Evolutionary conservation across 1,140 invertebrate species (phyloP).

Genomic region (Scaptomyza montana): DNA sequence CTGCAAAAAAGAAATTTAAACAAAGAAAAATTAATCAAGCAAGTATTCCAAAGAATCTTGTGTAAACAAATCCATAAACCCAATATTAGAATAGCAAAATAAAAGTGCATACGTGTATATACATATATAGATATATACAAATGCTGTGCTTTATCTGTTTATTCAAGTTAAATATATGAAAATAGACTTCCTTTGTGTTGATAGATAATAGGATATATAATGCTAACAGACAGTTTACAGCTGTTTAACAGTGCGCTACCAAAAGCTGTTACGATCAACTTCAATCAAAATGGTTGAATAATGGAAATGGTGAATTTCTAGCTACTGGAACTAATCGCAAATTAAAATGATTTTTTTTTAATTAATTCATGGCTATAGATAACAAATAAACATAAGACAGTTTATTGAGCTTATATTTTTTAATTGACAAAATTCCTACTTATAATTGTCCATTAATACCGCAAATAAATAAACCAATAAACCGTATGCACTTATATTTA

Average conservation of each 20-base stretch:
- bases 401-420: no score
- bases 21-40: neutral
- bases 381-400: no score
- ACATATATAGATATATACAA: neutral
- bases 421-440: neutral
- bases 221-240: neutral
- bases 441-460: constrained; percentile 1
- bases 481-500: neutral
- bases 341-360: neutral
- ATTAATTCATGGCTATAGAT: no score
- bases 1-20: constrained; percentile 45
- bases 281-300: no score
- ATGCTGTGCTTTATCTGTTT: constrained; percentile 10
- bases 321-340: neutral
- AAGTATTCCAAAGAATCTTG: constrained; percentile 24
- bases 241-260: neutral
- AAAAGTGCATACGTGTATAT: neutral
- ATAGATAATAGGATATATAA: neutral
- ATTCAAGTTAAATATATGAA: neutral
- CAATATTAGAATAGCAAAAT: neutral
- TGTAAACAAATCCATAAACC: constrained; percentile 30
- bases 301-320: no score
- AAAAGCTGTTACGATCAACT: no score
- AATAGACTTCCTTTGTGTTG: no score
- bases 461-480: neutral